Evolutionary conservation across 2,797 vertebrate genomes (phyloP).

Genomic region (Nannoperca obscura): DNA sequence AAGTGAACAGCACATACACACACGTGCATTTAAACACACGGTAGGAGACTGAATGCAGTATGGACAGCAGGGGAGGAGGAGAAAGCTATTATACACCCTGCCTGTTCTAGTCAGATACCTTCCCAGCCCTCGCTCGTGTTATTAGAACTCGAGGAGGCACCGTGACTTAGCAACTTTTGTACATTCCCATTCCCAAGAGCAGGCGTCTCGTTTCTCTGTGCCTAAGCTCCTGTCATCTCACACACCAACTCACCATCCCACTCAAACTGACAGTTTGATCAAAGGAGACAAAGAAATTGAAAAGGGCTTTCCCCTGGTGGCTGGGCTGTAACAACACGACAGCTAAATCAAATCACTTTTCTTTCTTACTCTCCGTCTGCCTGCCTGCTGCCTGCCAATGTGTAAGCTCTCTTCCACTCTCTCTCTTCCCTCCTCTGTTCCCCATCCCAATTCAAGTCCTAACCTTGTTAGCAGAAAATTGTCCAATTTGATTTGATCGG

Average conservation of each 20-base stretch:
- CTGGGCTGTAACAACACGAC: slow-evolving; percentile 74
- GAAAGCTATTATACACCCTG: slow-evolving; percentile 57
- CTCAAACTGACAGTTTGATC: slow-evolving; percentile 80
- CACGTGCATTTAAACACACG: slow-evolving; percentile 12
- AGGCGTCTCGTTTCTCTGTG: slow-evolving; percentile 52
- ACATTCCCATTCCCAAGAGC: slow-evolving; percentile 53
- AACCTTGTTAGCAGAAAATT: slow-evolving; percentile 81
- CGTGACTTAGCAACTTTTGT: slow-evolving; percentile 67
- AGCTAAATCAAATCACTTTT: slow-evolving; percentile 82
- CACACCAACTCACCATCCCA: slow-evolving; percentile 59
- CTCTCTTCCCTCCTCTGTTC: slow-evolving; percentile 31
- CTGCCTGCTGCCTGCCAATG: slow-evolving; percentile 68
- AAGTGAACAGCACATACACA: slow-evolving; percentile 50
- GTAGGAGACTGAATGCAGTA: slow-evolving; percentile 40
- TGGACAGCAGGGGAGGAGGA: slow-evolving; percentile 58
- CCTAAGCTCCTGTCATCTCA: slow-evolving; percentile 69
- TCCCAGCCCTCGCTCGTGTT: slow-evolving; percentile 30
- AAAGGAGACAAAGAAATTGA: slow-evolving; percentile 80
- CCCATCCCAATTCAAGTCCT: slow-evolving; percentile 66
- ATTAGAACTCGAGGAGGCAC: slow-evolving; percentile 45
- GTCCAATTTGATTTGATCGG: slow-evolving; percentile 79
- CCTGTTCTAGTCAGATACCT: slow-evolving; percentile 58
- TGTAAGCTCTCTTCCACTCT: slow-evolving; percentile 46
- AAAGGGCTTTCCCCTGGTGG: slow-evolving; percentile 77
- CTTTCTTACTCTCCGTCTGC: slow-evolving; percentile 63